Percentiles rank a stretch among this genome's conserved stretches.
Evolutionary conservation across 2,888 invertebrate genomes (phyloP).

Genomic region (Aporophyla nigra): DNA sequence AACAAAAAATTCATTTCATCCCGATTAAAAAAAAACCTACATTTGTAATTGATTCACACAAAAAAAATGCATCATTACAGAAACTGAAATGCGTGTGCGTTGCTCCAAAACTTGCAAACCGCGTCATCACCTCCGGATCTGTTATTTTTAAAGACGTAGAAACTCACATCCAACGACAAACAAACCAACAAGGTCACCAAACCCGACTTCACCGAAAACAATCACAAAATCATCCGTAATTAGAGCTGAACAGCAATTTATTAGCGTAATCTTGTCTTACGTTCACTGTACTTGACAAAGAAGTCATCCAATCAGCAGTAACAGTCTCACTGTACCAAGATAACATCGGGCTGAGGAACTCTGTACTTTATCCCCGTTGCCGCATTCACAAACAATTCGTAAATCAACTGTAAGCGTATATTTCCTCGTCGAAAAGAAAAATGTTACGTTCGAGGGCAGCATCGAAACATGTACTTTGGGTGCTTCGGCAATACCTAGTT

Average conservation of each 20-base stretch:
- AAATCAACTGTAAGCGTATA: conserved; percentile 64
- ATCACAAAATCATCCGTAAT: conserved; percentile 55
- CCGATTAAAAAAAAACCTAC: no score
- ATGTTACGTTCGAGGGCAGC: conserved; percentile 73
- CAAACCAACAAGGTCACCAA: neutral
- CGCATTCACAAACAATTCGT: conserved; percentile 68
- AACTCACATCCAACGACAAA: conserved; percentile 1
- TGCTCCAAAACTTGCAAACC: neutral
- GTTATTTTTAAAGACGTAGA: neutral
- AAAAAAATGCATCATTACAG: neutral
- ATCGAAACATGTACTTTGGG: conserved; percentile 67
- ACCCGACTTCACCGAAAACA: conserved; percentile 26
- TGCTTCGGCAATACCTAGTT: conserved; percentile 65
- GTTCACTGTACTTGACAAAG: conserved; percentile 40
- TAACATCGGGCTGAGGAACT: conserved; percentile 48
- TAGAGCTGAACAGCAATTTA: conserved; percentile 50
- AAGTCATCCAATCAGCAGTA: conserved; percentile 60
- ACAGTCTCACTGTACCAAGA: conserved; percentile 41
- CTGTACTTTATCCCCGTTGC: conserved; percentile 55
- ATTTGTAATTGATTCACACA: neutral
- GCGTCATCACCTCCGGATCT: neutral
- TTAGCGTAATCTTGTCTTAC: conserved; percentile 47
- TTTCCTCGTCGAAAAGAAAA: conserved; percentile 72
- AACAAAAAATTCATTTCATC: no score
- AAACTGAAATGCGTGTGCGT: neutral